Base-by-base conservation (phyloP, 2,888 invertebrate genomes). In the Diplolepis rosae region DNA sequence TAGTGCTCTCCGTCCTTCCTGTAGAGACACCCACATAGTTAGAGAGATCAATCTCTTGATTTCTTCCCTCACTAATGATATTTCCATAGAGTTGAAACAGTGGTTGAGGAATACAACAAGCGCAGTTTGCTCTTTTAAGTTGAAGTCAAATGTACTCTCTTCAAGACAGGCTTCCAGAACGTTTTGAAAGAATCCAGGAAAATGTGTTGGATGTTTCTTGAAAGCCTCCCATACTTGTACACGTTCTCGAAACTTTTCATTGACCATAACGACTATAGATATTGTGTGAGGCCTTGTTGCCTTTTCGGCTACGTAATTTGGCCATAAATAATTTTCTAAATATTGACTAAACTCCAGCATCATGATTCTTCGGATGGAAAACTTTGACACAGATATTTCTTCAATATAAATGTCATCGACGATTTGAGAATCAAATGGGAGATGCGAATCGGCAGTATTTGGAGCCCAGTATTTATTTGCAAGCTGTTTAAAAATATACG, bases 291-390 rank as follows among this genome's bases (percentile, higher is more conserved):
- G 93, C 82, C 94, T 93, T 1, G 94, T 92, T 1, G 96, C 93
- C 78, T 90, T 89, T n/a, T 92, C 93, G 0, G 94, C 91, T 68
- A 91, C 90, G 89, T 96, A 99, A 89, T 98, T 96, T 0, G 98
- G 98, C 99, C 99, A 99, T 66, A 99, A 89, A 89, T 96, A 99
- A 85, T 96, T 96, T 89, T 99, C 99, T 80, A 99, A 89, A 89
- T 98, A 99, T 85, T 98, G 99, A 75, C 98, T 98, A 89, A 98
- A 98, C 89, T 99, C 98, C 70, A 99, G 90, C 92, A 98, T 95
- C 94, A 98, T 97, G 75, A 97, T 95, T 68, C 98, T 93, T n/a
- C 96, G 92, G 3, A 95, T 94, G 11, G 95, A 93, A 89, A 95
- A 94, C 93, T 93, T 94, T 82, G 95, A 94, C 68, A 94, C 94